Conservation (phyloP, 2,797 vertebrate species). For the Alosa sapidissima region DNA sequence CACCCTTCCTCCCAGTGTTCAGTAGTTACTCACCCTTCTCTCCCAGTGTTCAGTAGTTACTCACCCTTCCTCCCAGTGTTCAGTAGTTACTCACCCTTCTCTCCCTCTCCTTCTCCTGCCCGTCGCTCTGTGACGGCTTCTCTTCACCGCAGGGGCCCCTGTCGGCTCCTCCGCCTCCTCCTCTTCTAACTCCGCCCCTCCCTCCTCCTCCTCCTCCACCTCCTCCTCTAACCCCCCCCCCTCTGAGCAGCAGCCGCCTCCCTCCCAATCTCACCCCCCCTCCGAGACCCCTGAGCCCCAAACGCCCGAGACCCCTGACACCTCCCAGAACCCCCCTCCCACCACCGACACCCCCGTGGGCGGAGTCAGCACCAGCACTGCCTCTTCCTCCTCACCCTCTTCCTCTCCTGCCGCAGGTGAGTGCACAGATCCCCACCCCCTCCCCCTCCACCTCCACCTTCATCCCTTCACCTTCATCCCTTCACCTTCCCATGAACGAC, state of each 20-base stretch:
- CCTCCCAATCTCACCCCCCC: constrained; percentile 56
- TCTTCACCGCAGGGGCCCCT: constrained; percentile 53
- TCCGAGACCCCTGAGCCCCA: constrained; percentile 78
- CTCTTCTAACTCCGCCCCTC: constrained; percentile 71
- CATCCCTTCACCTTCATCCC: not conserved
- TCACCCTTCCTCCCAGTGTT: too few species aligned
- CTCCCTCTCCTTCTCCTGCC: constrained; percentile 1
- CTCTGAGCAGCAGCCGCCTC: constrained; percentile 49
- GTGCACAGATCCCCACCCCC: constrained; percentile 54
- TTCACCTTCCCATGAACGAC: too few species aligned
- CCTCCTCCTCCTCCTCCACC: constrained; percentile 60
- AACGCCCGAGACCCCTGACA: constrained; percentile 82
- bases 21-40: too few species aligned
- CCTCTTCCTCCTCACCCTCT: constrained; percentile 73
- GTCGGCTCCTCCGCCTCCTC: constrained; percentile 63
- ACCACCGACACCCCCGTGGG: constrained; percentile 66
- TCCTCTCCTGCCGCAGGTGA: constrained; percentile 76
- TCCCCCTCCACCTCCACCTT: not conserved
- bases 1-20: too few species aligned
- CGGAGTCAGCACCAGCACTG: constrained; percentile 59
- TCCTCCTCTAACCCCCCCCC: constrained; percentile 46
- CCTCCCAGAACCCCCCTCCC: constrained; percentile 76
- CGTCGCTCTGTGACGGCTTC: not conserved
- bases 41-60: too few species aligned
- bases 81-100: too few species aligned